A percentile compares a stretch with the other conserved stretches of the same genome.
Evolutionary conservation across 2,888 invertebrate species (phyloP).

Genomic region (Leucoptera coffeella): DNA sequence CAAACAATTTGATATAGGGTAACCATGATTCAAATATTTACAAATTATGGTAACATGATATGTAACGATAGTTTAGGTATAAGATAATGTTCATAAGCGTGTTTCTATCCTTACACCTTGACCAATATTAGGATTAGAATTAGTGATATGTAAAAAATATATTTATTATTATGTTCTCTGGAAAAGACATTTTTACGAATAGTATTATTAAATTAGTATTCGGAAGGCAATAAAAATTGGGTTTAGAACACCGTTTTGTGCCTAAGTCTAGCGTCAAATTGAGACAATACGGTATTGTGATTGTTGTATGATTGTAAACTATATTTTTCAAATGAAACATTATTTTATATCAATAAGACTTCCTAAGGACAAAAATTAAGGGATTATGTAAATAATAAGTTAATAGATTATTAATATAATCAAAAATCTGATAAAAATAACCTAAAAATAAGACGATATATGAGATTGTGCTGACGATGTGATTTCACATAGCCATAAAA

Average conservation of each 20-base stretch:
- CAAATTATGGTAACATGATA: too few species aligned
- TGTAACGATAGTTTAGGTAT: too few species aligned
- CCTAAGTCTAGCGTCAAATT: constrained; percentile 25
- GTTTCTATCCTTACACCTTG: constrained; percentile 43
- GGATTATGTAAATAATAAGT: background rate
- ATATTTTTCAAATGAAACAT: too few species aligned
- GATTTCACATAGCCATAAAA: too few species aligned
- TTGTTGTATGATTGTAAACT: too few species aligned
- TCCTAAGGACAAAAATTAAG: background rate
- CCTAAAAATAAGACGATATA: too few species aligned
- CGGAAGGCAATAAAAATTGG: constrained; percentile 39
- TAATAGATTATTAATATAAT: background rate
- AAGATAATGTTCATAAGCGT: too few species aligned
- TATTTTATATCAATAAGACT: too few species aligned
- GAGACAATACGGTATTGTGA: too few species aligned
- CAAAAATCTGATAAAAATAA: background rate
- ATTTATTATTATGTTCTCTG: constrained; percentile 39
- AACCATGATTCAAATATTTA: too few species aligned
- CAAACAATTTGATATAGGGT: too few species aligned
- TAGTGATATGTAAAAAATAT: constrained; percentile 29
- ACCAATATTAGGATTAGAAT: constrained; percentile 40
- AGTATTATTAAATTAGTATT: constrained; percentile 47
- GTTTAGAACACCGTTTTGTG: constrained; percentile 46
- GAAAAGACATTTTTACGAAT: constrained; percentile 53
- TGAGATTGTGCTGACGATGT: too few species aligned